Conservation (phyloP, 2,888 invertebrate species). For the Dryadula phaetusa region DNA sequence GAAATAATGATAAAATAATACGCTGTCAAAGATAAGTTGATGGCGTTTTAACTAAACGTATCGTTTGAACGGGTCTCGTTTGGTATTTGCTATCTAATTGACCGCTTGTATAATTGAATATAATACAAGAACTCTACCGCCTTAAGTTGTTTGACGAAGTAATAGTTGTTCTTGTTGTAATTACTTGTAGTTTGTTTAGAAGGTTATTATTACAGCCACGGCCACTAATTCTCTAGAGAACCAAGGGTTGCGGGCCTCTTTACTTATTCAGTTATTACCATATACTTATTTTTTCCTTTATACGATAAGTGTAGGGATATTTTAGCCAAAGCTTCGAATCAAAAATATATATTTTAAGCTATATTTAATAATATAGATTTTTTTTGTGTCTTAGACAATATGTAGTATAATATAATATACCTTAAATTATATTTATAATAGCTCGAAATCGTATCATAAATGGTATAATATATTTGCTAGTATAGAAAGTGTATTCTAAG, state of each 20-base stretch:
- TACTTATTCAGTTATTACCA: constrained; percentile 74
- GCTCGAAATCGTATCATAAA: not conserved
- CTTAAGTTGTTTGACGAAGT: constrained; percentile 73
- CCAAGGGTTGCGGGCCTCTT: constrained; percentile 63
- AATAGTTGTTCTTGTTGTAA: constrained; percentile 76
- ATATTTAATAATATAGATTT: too few relatives aligned
- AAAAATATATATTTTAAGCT: too few relatives aligned
- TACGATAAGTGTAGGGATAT: not conserved
- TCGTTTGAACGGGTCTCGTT: constrained; percentile 40
- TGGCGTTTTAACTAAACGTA: constrained; percentile 41
- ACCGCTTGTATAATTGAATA: constrained; percentile 60
- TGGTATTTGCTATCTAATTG: constrained; percentile 56
- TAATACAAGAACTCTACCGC: constrained; percentile 63
- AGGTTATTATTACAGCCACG: constrained; percentile 70
- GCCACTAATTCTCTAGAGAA: constrained; percentile 68
- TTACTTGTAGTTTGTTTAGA: constrained; percentile 79
- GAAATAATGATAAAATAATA: constrained; percentile 43
- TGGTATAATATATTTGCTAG: constrained; percentile 8
- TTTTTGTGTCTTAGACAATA: too few relatives aligned
- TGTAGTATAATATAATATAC: too few relatives aligned
- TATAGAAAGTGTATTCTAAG: constrained; percentile 40
- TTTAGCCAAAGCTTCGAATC: not conserved
- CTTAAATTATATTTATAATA: not conserved
- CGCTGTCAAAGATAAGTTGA: constrained; percentile 41
- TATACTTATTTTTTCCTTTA: constrained; percentile 59